Base-by-base conservation (phyloP, 2,113 vertebrate genomes). In the Datnioides undecimradiatus region DNA sequence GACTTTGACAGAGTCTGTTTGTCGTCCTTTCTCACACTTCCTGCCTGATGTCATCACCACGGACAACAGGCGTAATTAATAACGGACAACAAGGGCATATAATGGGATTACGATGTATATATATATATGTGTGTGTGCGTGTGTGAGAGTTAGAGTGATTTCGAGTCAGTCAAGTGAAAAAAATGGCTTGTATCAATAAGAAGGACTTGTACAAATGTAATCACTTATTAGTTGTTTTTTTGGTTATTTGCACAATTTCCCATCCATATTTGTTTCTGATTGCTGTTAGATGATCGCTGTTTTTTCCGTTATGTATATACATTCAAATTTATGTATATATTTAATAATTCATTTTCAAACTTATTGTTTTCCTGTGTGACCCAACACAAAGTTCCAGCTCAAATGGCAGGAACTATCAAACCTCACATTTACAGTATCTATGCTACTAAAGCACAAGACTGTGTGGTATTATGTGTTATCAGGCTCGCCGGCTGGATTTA, bases 11-110 rank as follows among this genome's bases (percentile, higher is more conserved):
- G 21, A 51, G 79, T 65, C 65, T 76, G 79, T 19, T 62, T 74
- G 76, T 60, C 55, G 14, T 80, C 58, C 25, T 52, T 72, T 65
- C 40, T 38, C 73, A 46, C 67, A 77, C 67, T 88, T 89, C 84
- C 76, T 85, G 70, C 31, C 54, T 70, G 27, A 83, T 85, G 84
- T 85, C 64, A 71, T 71, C 59, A n/a, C 41, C 14, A 27, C 25
- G 16, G 73, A 67, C 34, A 58, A 43, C 40, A 69, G 13, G 54
- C 27, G 4, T 46, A 17, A 27, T 70, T 73, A 76, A 79, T 72
- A 49, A 58, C 40, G 1, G 19, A 31, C 80, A 58, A 65, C 33
- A 31, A 65, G 17, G 33, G 2, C 16, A 27, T 34, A 34, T 49
- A 46, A 40, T 41, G 63, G 62, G 38, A 48, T n/a, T 41, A 55